Evolutionary conservation across 1,140 invertebrate genomes (phyloP), one percentile per base, ranked within the genome.

Genomic region (Carcinoscorpius rotundicauda): DNA sequence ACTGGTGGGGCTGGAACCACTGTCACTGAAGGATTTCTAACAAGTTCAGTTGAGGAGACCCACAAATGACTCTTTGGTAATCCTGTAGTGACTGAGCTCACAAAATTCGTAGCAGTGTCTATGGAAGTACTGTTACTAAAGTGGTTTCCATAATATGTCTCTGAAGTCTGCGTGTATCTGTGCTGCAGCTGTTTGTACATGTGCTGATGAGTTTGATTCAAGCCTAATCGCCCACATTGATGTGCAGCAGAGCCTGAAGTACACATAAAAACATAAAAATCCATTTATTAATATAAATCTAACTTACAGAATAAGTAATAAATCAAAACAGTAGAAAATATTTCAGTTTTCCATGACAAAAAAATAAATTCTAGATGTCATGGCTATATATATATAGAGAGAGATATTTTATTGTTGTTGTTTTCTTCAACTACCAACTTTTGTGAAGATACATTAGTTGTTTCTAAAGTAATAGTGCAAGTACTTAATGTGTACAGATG

Each of bases 171-270:
- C 29, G 74, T 73, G 69, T 72, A 70, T 67, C 69, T 68, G 61
- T 68, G 69, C 58, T 72, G 67, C 29, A 64, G 64, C 52, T 69
- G 68, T 53, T 65, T 65, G 64, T 72, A 63, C 63, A 73, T 73
- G 65, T 78, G 76, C 64, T 78, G 77, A 70, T 79, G 78, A 60
- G 78, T 79, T 10, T 78, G 79, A 71, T 80, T 78, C 11, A 78
- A 79, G 53, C 79, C 70, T 52, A 78, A 78, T 62, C 78, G 72
- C 53, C 79, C 78, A 69, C 66, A n/a, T 8, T 55, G 53, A 6
- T 6, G n/a, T n/a, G 53, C n/a, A 6, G 53, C 29, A 29, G 29
- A 29, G 29, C 29, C 29, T 29, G 29, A 29, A 29, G 29, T 29
- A 29, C 29, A 29, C 29, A 29, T 1, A 29, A 29, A 29, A 29